Evolutionary conservation across 2,113 vertebrate species (phyloP), one percentile per base, ranked within the genome.

Genomic region (Sorex fumeus): DNA sequence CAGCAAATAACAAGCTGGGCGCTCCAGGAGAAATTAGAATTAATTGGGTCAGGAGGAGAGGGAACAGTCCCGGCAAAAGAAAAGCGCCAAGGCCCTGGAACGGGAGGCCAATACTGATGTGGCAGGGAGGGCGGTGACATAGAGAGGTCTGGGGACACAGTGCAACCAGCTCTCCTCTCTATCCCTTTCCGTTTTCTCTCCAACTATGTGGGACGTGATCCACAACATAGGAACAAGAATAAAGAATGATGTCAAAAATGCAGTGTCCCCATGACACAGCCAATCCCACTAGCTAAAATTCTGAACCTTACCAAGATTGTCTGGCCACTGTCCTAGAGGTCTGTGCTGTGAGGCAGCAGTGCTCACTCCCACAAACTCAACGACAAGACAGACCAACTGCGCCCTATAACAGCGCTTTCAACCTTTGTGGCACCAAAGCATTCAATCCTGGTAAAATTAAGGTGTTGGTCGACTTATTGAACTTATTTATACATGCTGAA

Each of bases 181-280:
- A 15, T 2, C 43, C 1, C 19, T 70, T 21, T 28, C 45, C 76
- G 84, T 87, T 25, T 30, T 81, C 74, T 30, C 19, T 30, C 19
- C 13, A 84, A n/a, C 4, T 87, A 10, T 71, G 47, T 50, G 40
- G 47, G 69, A 90, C 67, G 62, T 18, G 50, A 40, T 66, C 13
- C 12, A 77, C 6, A 50, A 74, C 79, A 72, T 8, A 40, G n/a
- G 8, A 74, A 64, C 47, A 91, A 90, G 50, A 83, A 16, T 57
- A 90, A 91, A 86, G 70, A 40, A 74, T 32, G 79, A 79, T 62
- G 77, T 80, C 28, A 80, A 90, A 90, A 91, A 66, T 6, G 2
- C 87, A 70, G 28, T 69, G 40, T 53, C 15, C 47, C 62, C 32
- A 64, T 0, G 23, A 92, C 79, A 93, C 16, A 79, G 8, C 12